Conservation (phyloP, 92 coral and sea anemone genomes). For the Umimayanthus chanpuru region DNA sequence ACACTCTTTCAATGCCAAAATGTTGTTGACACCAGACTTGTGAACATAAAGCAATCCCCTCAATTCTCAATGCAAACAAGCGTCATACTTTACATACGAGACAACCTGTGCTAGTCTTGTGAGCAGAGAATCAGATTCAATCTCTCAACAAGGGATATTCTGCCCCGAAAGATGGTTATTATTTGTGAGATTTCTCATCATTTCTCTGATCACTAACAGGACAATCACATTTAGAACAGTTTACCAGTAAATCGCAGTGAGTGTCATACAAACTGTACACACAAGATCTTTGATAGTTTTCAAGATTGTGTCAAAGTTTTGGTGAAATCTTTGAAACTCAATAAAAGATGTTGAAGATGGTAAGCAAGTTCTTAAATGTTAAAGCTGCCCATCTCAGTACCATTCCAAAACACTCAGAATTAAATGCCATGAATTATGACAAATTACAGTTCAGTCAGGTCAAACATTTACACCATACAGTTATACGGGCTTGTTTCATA, state of each 20-base stretch:
- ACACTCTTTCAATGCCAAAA: no score
- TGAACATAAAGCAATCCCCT: no score
- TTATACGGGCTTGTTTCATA: no score
- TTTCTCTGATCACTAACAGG: not conserved
- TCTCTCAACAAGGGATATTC: conserved; percentile 43
- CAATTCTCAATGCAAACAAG: no score
- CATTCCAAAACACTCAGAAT: no score
- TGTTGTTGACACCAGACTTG: no score
- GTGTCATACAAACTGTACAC: not conserved
- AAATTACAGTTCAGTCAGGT: no score
- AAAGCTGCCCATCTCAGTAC: no score
- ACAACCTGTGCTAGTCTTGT: not conserved
- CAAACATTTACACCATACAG: no score
- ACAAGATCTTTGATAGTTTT: not conserved
- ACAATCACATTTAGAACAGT: not conserved
- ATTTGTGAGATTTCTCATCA: conserved; percentile 26
- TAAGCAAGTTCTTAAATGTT: not conserved
- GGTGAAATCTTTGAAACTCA: not conserved
- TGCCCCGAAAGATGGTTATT: conserved; percentile 49
- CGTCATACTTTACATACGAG: no score
- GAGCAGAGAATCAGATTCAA: conserved; percentile 22
- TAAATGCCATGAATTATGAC: no score
- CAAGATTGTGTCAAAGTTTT: not conserved
- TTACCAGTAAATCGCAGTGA: not conserved
- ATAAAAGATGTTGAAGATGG: not conserved